phyloP scores from a whole-genome alignment of 2,797 vertebrate species.

The Sternarchorhynchus goeldii region DNA sequence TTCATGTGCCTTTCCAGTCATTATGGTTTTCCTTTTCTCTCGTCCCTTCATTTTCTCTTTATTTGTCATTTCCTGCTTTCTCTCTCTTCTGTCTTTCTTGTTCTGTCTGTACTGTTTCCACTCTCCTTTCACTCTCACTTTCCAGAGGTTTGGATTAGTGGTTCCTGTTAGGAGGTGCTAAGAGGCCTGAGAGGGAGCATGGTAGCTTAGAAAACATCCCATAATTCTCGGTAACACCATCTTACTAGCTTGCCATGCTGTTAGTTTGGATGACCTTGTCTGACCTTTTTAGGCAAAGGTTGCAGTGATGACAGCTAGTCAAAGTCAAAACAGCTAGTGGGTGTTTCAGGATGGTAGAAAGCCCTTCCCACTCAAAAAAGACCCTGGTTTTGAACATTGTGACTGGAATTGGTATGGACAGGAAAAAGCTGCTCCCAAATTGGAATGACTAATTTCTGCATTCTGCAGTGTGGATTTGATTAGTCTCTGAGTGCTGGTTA shows the following conservation, averaged over 20 bases:
- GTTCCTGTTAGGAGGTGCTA: neutral
- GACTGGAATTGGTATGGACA: too few species aligned
- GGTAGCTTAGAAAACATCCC: neutral
- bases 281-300: slow-evolving; percentile 20
- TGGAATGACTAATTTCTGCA: neutral
- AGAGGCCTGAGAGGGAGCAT: neutral
- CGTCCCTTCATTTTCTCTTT: neutral
- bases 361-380: neutral
- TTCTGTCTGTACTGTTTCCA: too few species aligned
- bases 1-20: slow-evolving; percentile 34
- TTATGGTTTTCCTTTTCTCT: neutral
- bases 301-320: slow-evolving; percentile 12
- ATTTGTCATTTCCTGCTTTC: slow-evolving; percentile 5
- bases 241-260: neutral
- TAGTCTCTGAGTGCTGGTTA: slow-evolving; percentile 36
- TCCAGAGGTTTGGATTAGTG: neutral
- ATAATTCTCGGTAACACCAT: neutral
- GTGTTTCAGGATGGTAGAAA: too few species aligned
- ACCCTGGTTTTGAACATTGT: neutral
- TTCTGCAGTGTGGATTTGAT: slow-evolving; percentile 46
- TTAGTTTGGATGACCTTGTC: slow-evolving; percentile 9
- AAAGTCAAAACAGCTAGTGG: neutral
- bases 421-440: neutral
- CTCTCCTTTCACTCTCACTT: neutral
- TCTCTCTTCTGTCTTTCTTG: neutral